A percentile compares a stretch with the other conserved stretches of the same genome.
Evolutionary conservation across 2,888 invertebrate species (phyloP).

Genomic region (Dinocampus coccinellae): DNA sequence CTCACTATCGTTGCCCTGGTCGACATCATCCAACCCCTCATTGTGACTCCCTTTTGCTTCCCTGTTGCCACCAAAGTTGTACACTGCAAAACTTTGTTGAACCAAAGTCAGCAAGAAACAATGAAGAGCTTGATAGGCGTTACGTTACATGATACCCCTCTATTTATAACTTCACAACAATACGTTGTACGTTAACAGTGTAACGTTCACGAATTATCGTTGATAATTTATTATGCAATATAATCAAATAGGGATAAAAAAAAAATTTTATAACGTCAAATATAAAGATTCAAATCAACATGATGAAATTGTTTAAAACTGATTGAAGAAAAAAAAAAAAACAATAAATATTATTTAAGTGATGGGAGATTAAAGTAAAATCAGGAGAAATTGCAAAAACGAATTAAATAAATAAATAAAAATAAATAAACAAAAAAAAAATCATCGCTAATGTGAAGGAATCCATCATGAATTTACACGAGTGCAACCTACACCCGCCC

Average conservation of each 20-base stretch:
- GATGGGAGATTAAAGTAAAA: too few relatives aligned
- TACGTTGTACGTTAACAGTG: not conserved
- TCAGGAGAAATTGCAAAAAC: too few relatives aligned
- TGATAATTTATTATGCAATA: not conserved
- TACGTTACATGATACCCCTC: conserved; percentile 46
- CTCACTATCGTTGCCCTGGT: conserved; percentile 26
- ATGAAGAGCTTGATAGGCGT: conserved; percentile 34
- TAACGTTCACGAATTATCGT: conserved; percentile 4
- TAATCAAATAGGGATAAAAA: not conserved
- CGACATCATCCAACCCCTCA: conserved; percentile 40
- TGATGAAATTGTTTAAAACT: too few relatives aligned
- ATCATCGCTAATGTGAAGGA: too few relatives aligned
- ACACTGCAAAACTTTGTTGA: conserved; percentile 66
- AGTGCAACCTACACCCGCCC: conserved; percentile 42
- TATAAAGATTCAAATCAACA: too few relatives aligned
- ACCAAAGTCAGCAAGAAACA: conserved; percentile 67
- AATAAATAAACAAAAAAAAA: too few relatives aligned
- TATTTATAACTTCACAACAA: conserved; percentile 60
- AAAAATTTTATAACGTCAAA: too few relatives aligned
- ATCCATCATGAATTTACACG: conserved; percentile 16
- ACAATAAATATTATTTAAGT: too few relatives aligned
- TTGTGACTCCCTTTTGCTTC: conserved; percentile 41
- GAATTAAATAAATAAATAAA: too few relatives aligned
- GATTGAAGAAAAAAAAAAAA: too few relatives aligned
- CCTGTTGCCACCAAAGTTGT: conserved; percentile 44